Evolutionary conservation across 2,797 vertebrate species (phyloP), one percentile per base, ranked within the genome.

Genomic region (Scyliorhinus canicula): DNA sequence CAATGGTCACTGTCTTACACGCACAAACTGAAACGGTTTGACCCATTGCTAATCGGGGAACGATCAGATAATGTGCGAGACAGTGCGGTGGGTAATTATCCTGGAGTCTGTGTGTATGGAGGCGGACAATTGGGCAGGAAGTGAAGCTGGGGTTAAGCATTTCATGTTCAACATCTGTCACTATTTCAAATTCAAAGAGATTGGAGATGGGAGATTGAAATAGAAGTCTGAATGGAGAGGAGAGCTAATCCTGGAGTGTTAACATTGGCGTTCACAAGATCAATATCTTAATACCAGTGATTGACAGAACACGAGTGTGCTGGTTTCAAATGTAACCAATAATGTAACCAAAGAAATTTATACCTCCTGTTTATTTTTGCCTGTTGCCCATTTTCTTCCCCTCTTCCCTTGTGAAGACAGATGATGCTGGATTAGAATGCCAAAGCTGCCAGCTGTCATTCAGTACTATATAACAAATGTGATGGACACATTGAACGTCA

Each of bases 21-120:
- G 63, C 24, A 57, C 28, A 4, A 91, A 40, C n/a, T 60, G 88
- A 91, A 44, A n/a, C 60, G 26, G 60, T 65, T 65, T 65, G 88
- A 91, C 88, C 88, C 88, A 65, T 91, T 65, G 60, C 88, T 91
- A 91, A 91, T 91, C 67, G 6, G 50, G 31, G 69, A 94, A 94
- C 19, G 71, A 35, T 94, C 52, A 94, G 47, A 52, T 52, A 71
- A 69, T 35, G 47, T 55, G 44, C 69, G 8, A 52, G 65, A 50
- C 69, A 71, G 67, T 69, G 40, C 8, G 26, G 16, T 35, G 24
- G 65, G 67, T 74, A 94, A 94, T 94, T 94, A 71, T 94, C 28
- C 28, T 31, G 93, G 88, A 71, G 93, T 47, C 93, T 35, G 93
- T n/a, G 67, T 19, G 65, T 50, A 71, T 94, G 67, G 40, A 71